Percentiles rank a stretch among this genome's conserved stretches.
These are phyloP conservation scores for Spodoptera exigua DNA, from an alignment of 2,888 invertebrate genomes.

Conservation along the genomic window DNA sequence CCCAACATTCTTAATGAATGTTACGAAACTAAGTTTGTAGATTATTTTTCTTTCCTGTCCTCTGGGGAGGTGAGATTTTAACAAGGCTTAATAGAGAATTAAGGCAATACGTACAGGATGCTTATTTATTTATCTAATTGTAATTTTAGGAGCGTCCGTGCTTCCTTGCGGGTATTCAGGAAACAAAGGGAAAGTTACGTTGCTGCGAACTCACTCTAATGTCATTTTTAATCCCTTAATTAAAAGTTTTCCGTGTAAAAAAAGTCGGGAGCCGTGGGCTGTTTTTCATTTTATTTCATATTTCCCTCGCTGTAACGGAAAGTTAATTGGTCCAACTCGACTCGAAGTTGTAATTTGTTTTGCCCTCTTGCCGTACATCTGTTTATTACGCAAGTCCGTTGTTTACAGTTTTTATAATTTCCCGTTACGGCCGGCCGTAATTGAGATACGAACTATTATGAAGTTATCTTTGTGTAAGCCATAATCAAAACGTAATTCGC, in stretches of 20 bases:
- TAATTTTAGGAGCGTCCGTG: conserved; percentile 60
- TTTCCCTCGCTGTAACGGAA: conserved; percentile 86
- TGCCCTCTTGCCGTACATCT: conserved; percentile 79
- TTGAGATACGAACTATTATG: conserved; percentile 38
- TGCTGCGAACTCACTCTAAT: conserved; percentile 84
- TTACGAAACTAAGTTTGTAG: conserved; percentile 36
- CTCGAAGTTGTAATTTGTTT: conserved; percentile 87
- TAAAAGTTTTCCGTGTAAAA: conserved; percentile 84
- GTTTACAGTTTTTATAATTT: conserved; percentile 72
- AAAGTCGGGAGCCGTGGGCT: conserved; percentile 77
- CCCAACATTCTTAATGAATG: conserved; percentile 42
- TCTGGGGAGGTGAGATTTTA: conserved; percentile 64
- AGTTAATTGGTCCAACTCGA: conserved; percentile 87
- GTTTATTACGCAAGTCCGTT: conserved; percentile 80
- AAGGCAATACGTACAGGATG: conserved; percentile 47
- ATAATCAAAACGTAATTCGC: conserved; percentile 29
- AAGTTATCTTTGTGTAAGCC: conserved; percentile 14
- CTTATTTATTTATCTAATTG: conserved; percentile 71
- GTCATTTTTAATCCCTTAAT: conserved; percentile 89
- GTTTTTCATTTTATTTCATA: conserved; percentile 88
- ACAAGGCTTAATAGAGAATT: conserved; percentile 65
- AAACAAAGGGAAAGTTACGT: conserved; percentile 82
- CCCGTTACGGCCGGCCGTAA: conserved; percentile 60
- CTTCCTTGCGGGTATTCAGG: conserved; percentile 67
- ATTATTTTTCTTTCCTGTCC: conserved; percentile 56